Evolutionary conservation across 2,113 vertebrate genomes (phyloP), one percentile per base, ranked within the genome.

Genomic region (Pungitius pungitius): DNA sequence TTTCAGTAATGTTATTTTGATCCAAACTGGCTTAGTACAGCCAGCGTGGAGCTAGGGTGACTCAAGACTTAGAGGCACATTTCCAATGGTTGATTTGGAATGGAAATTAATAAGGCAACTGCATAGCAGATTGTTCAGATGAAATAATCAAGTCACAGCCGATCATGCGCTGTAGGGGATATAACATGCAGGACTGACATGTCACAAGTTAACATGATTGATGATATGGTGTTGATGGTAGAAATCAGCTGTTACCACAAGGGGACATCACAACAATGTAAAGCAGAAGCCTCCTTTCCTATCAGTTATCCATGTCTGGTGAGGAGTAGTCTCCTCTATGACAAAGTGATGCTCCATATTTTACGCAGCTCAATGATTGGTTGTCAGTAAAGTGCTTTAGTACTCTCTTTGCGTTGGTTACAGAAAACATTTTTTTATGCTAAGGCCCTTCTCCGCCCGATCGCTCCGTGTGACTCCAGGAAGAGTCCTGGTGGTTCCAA

Each of bases 231-330:
- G 30, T 3, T 30, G 30, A n/a, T n/a, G n/a, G n/a, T 66, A 54
- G 27, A 69, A 33, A 47, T 52, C 42, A 39, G 7, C 13, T 39
- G 22, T 73, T 45, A 37, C 80, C 90, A 88, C 85, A 71, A 84
- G 85, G 76, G 79, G 84, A 18, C 85, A 90, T 77, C 26, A 26
- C 26, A 80, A 35, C 24, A 35, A 2, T 67, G 56, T 54, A 24
- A 68, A 60, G 45, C 8, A 52, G 20, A 43, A 35, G 59, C 45
- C 43, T 51, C 33, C 13, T 33, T 2, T 8, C 35, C 8, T 8
- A 11, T 60, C 24, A 37, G 45, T 69, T 58, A 75, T 72, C 26
- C 51, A 60, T 65, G 49, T 26, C 40, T 42, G 59, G 9, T 33
- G 6, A 8, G 26, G 55, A 57, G 55, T 17, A 33, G 45, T 61